Base-by-base conservation (phyloP, 35 echinoderm and acorn worm genomes). In the Acanthaster planci region DNA sequence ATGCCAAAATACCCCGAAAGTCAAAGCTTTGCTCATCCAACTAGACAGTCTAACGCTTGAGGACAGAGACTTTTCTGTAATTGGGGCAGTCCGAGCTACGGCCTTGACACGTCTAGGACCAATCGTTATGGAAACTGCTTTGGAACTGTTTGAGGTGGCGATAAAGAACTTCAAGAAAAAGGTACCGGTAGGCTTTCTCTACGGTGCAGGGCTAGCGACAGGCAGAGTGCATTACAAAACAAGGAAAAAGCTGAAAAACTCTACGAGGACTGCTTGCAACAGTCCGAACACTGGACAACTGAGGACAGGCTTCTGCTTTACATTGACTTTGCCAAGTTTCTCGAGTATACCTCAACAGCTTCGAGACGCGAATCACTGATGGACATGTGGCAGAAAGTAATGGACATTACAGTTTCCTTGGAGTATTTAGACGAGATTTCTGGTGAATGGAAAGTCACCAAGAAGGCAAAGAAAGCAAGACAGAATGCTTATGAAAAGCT, bases 101-200 rank as follows among this genome's bases (percentile, higher is more conserved):
- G 64, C 64, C 2, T 72, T 72, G 26, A 72, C 64, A 26, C 64
- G 64, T 31, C 29, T 72, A 31, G 64, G 64, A 34, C 64, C 64
- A 14, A 7, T 1, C 30, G 64, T 72, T 12, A 21, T 14, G 18
- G 64, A 72, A 31, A 34, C 26, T 23, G 18, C 64, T 34, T 31
- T 72, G 26, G 2, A 0, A 26, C 64, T 72, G 1, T 72, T 72
- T 8, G 26, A 72, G 30, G 29, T 14, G 23, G 64, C 64, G 23
- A 1, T 10, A 10, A 72, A 0, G 16, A 31, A 29, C 64, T 72
- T 72, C 34, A 19, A 19, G 34, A 29, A 7, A 30, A 72, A 72
- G 10, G 26, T n/a, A n/a, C 8, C 2, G 19, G 19, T 34, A 23
- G 64, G 23, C 34, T 72, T 72, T 29, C 2, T 72, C 7, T 72